phyloP scores from a whole-genome alignment of 2,888 invertebrate species.

The Elmis aenea region DNA sequence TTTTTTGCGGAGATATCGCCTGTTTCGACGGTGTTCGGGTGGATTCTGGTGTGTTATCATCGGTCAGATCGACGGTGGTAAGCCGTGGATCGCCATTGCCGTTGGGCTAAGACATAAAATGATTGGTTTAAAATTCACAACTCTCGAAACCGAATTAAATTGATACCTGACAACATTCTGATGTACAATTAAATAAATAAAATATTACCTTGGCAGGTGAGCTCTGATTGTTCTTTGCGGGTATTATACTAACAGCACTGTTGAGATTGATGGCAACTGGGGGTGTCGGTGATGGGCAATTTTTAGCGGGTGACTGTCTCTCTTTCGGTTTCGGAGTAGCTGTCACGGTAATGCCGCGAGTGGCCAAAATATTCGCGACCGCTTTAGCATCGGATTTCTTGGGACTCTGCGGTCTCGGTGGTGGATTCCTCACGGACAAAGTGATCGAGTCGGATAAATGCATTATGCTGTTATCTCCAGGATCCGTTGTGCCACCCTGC shows the following conservation, averaged over 20 bases:
- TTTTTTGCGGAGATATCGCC: slow-evolving; percentile 23
- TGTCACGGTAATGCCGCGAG: slow-evolving; percentile 72
- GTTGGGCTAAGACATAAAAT: not conserved
- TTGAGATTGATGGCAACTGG: slow-evolving; percentile 54
- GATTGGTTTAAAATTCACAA: not conserved
- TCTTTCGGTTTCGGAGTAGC: slow-evolving; percentile 53
- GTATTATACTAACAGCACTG: slow-evolving; percentile 58
- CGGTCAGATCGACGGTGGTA: slow-evolving; percentile 51
- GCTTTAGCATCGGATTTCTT: slow-evolving; percentile 68
- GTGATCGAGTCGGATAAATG: slow-evolving; percentile 71
- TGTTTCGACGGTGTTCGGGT: slow-evolving; percentile 34
- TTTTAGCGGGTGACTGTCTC: slow-evolving; percentile 34
- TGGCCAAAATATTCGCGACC: slow-evolving; percentile 71
- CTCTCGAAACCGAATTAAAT: not conserved
- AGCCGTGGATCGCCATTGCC: slow-evolving; percentile 29
- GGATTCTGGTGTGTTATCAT: slow-evolving; percentile 48
- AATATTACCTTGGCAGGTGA: not conserved
- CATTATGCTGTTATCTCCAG: slow-evolving; percentile 51
- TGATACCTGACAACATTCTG: too few species aligned
- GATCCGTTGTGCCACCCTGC: slow-evolving; percentile 39
- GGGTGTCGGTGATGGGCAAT: slow-evolving; percentile 39
- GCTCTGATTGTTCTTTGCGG: slow-evolving; percentile 29
- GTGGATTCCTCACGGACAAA: slow-evolving; percentile 56
- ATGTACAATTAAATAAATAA: not conserved
- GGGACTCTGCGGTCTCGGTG: slow-evolving; percentile 42